Conservation (phyloP, 2,888 invertebrate genomes). For the Drosophila suboccidentalis region DNA sequence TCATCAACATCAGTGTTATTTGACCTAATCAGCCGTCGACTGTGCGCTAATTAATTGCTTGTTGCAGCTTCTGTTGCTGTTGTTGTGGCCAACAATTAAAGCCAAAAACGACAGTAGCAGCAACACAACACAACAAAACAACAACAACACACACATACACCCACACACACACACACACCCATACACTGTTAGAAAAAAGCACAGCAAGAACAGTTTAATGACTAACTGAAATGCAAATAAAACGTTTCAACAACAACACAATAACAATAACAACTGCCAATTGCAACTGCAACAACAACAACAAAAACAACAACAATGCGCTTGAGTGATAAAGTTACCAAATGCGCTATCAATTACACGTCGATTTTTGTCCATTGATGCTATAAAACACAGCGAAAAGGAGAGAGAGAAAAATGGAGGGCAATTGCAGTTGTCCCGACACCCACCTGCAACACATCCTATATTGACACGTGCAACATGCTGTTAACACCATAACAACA, state of each 20-base stretch:
- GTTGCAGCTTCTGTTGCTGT: slow-evolving; percentile 6
- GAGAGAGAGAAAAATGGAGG: not conserved
- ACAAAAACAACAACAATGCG: slow-evolving; percentile 25
- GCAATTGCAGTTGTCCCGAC: slow-evolving; percentile 47
- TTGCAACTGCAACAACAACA: slow-evolving; percentile 44
- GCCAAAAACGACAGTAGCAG: slow-evolving; percentile 42
- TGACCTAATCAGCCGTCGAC: slow-evolving; percentile 65
- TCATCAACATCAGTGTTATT: slow-evolving; percentile 43
- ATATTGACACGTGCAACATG: slow-evolving; percentile 80
- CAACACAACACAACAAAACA: too few relatives aligned
- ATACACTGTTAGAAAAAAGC: slow-evolving; percentile 31
- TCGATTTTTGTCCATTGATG: slow-evolving; percentile 73
- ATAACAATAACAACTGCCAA: slow-evolving; percentile 25
- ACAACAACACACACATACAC: not conserved
- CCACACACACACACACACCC: slow-evolving; percentile 11
- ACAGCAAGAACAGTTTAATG: slow-evolving; percentile 54
- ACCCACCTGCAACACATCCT: slow-evolving; percentile 72
- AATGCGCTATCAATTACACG: slow-evolving; percentile 76
- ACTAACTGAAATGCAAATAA: slow-evolving; percentile 75
- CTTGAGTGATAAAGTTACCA: slow-evolving; percentile 69
- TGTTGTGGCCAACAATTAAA: slow-evolving; percentile 54
- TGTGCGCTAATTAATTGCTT: slow-evolving; percentile 70
- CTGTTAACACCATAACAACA: slow-evolving; percentile 72
- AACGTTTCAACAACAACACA: slow-evolving; percentile 46
- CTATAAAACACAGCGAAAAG: slow-evolving; percentile 19